Evolutionary conservation across 2,113 vertebrate species (phyloP).

Genomic region (Eulemur rufifrons): DNA sequence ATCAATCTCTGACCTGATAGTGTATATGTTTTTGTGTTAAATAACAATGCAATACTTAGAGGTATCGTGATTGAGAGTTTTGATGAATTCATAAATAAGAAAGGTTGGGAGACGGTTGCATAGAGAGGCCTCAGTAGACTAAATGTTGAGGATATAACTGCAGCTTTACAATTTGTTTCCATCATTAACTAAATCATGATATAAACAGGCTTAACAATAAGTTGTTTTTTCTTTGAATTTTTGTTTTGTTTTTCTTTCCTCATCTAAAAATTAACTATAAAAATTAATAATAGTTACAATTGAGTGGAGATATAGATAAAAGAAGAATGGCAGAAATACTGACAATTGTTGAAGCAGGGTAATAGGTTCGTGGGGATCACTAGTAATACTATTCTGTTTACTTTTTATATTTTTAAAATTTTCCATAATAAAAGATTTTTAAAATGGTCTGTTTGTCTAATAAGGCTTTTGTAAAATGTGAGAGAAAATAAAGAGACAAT

Average conservation of each 20-base stretch:
- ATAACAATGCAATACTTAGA: not conserved
- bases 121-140: not conserved
- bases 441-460: not conserved
- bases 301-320: not conserved
- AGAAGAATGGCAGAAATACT: not conserved
- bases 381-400: not conserved
- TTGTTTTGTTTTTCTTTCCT: conserved; percentile 35
- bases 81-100: not conserved
- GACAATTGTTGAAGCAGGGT: not conserved
- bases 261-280: not conserved
- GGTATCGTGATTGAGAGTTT: not conserved
- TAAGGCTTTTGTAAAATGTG: not conserved
- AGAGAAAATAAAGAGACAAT: not conserved
- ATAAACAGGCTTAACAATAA: not conserved
- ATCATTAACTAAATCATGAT: not conserved
- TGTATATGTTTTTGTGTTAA: not conserved
- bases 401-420: not conserved
- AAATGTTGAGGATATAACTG: not conserved
- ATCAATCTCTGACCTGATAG: not conserved
- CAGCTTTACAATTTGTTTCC: not conserved
- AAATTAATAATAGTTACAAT: not conserved
- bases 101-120: not conserved
- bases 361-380: not conserved
- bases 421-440: not conserved
- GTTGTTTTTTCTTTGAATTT: not conserved